A percentile compares a stretch with the other conserved stretches of the same genome.
These are phyloP conservation scores for Caenorhabditis drosophilae DNA, from an alignment of 2,888 invertebrate species.

Conservation along the genomic window DNA sequence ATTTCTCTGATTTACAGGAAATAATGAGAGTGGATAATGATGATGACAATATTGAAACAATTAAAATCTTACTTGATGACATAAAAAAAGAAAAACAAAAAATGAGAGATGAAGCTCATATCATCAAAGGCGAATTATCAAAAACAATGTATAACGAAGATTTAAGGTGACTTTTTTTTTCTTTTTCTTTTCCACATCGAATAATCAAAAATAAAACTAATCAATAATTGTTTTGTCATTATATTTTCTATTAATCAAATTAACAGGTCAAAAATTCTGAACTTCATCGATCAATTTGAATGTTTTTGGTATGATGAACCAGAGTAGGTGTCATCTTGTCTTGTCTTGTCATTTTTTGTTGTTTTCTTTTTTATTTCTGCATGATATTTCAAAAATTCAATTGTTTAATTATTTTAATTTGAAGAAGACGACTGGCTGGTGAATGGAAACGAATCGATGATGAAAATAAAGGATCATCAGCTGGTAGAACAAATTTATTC, in stretches of 20 bases:
- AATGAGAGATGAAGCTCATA: conserved; percentile 48
- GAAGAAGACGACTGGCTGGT: conserved; percentile 43
- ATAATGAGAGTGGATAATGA: conserved; percentile 50
- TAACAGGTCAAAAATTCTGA: conserved; percentile 51
- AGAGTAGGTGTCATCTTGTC: conserved; percentile 34
- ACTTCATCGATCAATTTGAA: conserved; percentile 53
- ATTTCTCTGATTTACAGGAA: conserved; percentile 24
- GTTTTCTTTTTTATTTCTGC: neutral
- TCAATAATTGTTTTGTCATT: neutral
- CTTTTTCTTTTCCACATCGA: no score
- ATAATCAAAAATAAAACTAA: no score
- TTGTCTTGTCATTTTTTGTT: conserved; percentile 1
- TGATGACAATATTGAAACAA: conserved; percentile 46
- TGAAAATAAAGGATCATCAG: conserved; percentile 30
- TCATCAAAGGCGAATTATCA: conserved; percentile 47
- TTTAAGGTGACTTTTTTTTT: conserved; percentile 38
- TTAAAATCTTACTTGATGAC: conserved; percentile 42
- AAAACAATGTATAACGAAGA: conserved; percentile 53
- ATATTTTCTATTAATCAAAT: neutral
- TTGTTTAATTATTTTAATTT: conserved; percentile 3
- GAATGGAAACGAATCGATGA: conserved; percentile 43
- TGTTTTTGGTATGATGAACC: conserved; percentile 50
- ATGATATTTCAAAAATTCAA: neutral
- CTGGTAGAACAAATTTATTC: neutral
- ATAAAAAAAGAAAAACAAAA: conserved; percentile 45